Evolutionary conservation across 2,113 vertebrate genomes (phyloP).

Genomic region (Poeciliopsis retropinna): DNA sequence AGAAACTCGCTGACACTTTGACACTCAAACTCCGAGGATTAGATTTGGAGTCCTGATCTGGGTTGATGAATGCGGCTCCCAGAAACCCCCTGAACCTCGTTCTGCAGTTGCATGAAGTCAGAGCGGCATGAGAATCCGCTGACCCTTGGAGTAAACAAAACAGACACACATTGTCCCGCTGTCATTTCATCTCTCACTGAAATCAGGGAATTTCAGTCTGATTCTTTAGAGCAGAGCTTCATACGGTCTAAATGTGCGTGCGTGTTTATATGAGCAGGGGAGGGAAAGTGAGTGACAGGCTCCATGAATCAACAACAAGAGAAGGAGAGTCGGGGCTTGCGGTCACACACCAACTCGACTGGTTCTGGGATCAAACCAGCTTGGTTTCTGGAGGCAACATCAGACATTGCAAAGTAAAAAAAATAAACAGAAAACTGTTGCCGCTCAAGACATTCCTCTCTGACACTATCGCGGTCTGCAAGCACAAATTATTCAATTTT

Average conservation of each 20-base stretch:
- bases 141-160: slow-evolving; percentile 61
- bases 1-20: slow-evolving; percentile 38
- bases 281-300: slow-evolving; percentile 35
- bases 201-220: slow-evolving; percentile 36
- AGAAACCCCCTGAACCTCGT: slow-evolving; percentile 43
- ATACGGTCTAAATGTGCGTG: slow-evolving; percentile 5
- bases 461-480: slow-evolving; percentile 40
- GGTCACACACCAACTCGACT: slow-evolving; percentile 52
- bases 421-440: slow-evolving; percentile 63
- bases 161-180: slow-evolving; percentile 47
- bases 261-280: slow-evolving; percentile 6
- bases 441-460: slow-evolving; percentile 37
- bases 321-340: slow-evolving; percentile 17
- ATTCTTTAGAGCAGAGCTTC: slow-evolving; percentile 11
- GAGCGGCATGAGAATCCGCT: slow-evolving; percentile 70
- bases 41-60: slow-evolving; percentile 14
- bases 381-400: slow-evolving; percentile 63
- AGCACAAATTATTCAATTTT: slow-evolving; percentile 64
- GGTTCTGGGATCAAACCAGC: slow-evolving; percentile 54
- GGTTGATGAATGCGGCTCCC: slow-evolving; percentile 51
- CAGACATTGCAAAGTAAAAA: slow-evolving; percentile 43
- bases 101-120: slow-evolving; percentile 36
- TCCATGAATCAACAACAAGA: slow-evolving; percentile 32
- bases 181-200: slow-evolving; percentile 58
- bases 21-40: slow-evolving; percentile 31